Evolutionary conservation across 2,888 invertebrate species (phyloP), one percentile per base, ranked within the genome.

Genomic region (Xylota segnis): DNA sequence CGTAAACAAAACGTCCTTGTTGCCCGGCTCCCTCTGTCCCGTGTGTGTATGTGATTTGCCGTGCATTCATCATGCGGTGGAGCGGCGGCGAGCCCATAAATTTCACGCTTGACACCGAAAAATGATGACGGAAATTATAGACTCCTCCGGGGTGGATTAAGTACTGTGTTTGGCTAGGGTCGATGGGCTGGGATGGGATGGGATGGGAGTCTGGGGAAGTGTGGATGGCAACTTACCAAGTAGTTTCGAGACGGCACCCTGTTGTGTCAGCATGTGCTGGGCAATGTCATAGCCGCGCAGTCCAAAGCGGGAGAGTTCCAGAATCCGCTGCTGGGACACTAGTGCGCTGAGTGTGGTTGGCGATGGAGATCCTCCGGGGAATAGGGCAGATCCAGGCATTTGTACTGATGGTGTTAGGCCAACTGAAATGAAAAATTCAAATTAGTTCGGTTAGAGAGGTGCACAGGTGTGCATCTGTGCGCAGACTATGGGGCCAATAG

Each of bases 321-420:
- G 84, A 45, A 91, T 89, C 68, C 91, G 90, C 76, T 91, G 91
- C 81, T 91, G 91, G 2, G 96, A 96, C 87, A 96, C 95, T 88
- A 96, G 92, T 2, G 96, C 95, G 43, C 96, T 95, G 76, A 96
- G 93, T 16, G 96, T 96, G 66, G 94, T 93, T n/a, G 92, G 92
- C 82, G 94, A 93, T 54, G 93, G 93, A 59, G 90, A 91, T 88
- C 90, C 89, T 71, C 90, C 90, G 34, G 88, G 88, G 63, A 90
- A 91, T 23, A 89, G 87, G 32, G 84, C 88, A 29, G 89, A 87
- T 27, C 89, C 88, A 61, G 92, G 90, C 90, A 92, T 91, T 90
- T 92, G 92, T 88, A 92, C 91, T 88, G 92, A 90, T 89, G 92
- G 90, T 88, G 92, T 90, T 56, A 90, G 88, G 52, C 90, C 90